These are phyloP conservation scores for Deilephila porcellus DNA, from an alignment of 2,888 invertebrate genomes.

Conservation along the genomic window DNA sequence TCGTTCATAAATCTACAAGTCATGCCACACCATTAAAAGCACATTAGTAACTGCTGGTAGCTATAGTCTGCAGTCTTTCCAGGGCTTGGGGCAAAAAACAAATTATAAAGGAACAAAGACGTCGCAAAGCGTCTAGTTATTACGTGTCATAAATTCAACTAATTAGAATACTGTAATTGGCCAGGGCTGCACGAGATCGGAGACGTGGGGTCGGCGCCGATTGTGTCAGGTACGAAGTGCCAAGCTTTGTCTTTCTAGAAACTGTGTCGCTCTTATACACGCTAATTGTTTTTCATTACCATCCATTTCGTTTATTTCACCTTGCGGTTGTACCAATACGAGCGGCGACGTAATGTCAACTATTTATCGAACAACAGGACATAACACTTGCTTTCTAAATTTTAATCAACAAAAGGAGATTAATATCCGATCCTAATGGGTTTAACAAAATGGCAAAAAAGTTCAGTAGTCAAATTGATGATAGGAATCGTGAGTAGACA, in stretches of 20 bases:
- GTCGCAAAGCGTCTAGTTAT: slow-evolving; percentile 31
- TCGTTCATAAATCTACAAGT: slow-evolving; percentile 47
- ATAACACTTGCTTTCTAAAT: background rate
- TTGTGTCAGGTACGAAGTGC: slow-evolving; percentile 69
- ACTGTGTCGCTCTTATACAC: slow-evolving; percentile 36
- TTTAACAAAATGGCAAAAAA: too few relatives aligned
- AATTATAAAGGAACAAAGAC: slow-evolving; percentile 39
- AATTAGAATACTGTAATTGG: slow-evolving; percentile 30
- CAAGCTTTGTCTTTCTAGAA: slow-evolving; percentile 51
- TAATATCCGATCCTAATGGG: background rate
- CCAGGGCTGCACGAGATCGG: slow-evolving; percentile 42
- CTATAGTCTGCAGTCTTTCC: background rate
- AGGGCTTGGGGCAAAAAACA: slow-evolving; percentile 5
- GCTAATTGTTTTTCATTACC: slow-evolving; percentile 32
- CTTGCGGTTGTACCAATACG: background rate
- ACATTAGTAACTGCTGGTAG: slow-evolving; percentile 33
- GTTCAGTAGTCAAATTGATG: background rate
- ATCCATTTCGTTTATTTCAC: slow-evolving; percentile 7
- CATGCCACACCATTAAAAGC: slow-evolving; percentile 48
- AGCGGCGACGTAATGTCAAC: background rate
- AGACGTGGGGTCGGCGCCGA: slow-evolving; percentile 51
- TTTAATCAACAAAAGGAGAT: background rate
- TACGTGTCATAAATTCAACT: slow-evolving; percentile 26
- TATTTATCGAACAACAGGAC: background rate
- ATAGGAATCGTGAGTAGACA: background rate